These are phyloP conservation scores for Petrolisthes manimaculis DNA, from an alignment of 2,888 invertebrate genomes.

Conservation along the genomic window DNA sequence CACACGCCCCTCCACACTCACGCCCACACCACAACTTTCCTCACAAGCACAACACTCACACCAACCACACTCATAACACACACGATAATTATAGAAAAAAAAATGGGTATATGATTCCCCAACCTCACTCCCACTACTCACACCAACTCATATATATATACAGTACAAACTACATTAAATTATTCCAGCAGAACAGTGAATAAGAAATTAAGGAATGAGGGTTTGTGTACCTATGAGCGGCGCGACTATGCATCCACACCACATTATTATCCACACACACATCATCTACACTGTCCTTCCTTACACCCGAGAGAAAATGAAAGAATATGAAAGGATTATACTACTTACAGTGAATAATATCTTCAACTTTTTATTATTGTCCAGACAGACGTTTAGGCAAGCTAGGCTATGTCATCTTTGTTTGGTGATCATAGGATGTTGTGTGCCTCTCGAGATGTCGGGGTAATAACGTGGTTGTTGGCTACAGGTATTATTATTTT, in stretches of 20 bases:
- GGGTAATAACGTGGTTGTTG: too few species aligned
- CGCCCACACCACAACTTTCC: neutral
- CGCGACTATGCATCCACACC: too few species aligned
- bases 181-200: neutral
- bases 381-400: neutral
- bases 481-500: too few species aligned
- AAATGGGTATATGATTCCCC: neutral
- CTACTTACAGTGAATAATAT: neutral
- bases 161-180: neutral
- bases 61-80: neutral
- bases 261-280: too few species aligned
- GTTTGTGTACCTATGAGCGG: too few species aligned
- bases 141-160: neutral
- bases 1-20: neutral
- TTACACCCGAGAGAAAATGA: neutral
- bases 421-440: too few species aligned
- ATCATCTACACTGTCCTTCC: neutral
- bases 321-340: neutral
- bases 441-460: too few species aligned
- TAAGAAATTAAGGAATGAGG: too few species aligned
- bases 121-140: neutral
- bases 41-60: constrained; percentile 6
- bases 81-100: neutral
- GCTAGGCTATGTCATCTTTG: too few species aligned
- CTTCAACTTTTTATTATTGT: neutral